These are phyloP conservation scores for Neogale vison DNA, from an alignment of 2,113 vertebrate species.

Conservation along the genomic window DNA sequence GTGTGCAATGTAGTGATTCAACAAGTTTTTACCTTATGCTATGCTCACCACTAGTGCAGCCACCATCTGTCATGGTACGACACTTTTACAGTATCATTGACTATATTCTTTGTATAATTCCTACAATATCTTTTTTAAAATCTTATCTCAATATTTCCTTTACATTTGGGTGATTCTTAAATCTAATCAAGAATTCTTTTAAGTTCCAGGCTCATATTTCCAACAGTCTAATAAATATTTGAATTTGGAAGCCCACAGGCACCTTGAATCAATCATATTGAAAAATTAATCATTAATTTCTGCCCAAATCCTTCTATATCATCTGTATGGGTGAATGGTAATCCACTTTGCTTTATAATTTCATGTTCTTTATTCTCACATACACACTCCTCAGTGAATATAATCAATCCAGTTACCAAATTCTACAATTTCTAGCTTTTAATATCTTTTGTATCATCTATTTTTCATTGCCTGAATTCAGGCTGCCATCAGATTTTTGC, in stretches of 20 bases:
- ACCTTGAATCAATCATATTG: conserved; percentile 28
- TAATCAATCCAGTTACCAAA: not conserved
- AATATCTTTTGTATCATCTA: not conserved
- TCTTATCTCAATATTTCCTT: not conserved
- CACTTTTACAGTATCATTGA: not conserved
- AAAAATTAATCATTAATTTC: conserved; percentile 10
- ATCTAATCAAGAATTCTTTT: conserved; percentile 1
- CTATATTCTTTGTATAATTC: not conserved
- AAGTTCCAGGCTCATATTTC: not conserved
- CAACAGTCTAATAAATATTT: conserved; percentile 20
- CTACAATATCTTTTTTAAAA: not conserved
- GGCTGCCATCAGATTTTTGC: not conserved
- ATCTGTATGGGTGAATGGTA: conserved; percentile 2
- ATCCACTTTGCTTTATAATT: not conserved
- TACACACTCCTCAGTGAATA: not conserved
- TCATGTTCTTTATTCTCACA: not conserved
- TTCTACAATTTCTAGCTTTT: not conserved
- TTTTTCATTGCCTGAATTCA: not conserved
- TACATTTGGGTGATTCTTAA: conserved; percentile 17
- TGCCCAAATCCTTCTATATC: not conserved
- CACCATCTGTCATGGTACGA: not conserved
- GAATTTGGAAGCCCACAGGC: not conserved
- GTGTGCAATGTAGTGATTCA: not conserved
- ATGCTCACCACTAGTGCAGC: not conserved
- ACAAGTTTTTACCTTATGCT: not conserved